These are phyloP conservation scores for Limnephilus rhombicus DNA, from an alignment of 2,888 invertebrate genomes.

Conservation along the genomic window DNA sequence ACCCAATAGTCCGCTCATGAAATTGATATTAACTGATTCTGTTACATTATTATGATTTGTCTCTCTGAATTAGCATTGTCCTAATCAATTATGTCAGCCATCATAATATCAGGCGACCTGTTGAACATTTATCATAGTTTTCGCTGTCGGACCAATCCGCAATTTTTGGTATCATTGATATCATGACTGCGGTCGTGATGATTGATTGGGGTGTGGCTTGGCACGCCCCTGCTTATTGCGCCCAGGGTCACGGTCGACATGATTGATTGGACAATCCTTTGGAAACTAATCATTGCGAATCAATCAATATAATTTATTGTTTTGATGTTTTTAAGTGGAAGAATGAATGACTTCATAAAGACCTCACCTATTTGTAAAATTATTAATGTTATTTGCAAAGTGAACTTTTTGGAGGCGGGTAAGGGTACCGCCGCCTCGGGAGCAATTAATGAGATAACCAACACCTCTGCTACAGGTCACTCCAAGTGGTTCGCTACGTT, in stretches of 20 bases:
- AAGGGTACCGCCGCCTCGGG: no score
- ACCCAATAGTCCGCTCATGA: background rate
- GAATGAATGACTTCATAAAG: background rate
- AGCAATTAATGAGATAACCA: no score
- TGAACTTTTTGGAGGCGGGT: no score
- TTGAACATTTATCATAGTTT: background rate
- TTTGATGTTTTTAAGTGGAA: background rate
- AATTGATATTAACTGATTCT: slow-evolving; percentile 10
- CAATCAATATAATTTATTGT: background rate
- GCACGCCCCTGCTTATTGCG: slow-evolving; percentile 13
- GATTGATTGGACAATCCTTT: background rate
- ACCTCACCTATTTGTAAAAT: background rate
- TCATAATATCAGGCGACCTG: background rate
- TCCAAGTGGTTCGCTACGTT: no score
- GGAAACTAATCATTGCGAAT: background rate
- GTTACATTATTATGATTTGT: background rate
- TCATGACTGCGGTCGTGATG: background rate
- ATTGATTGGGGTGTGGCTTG: slow-evolving; percentile 13
- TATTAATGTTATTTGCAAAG: no score
- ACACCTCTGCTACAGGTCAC: no score
- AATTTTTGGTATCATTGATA: background rate
- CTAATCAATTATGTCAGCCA: background rate
- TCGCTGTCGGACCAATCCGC: background rate
- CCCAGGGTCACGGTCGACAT: background rate
- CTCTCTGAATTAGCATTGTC: slow-evolving; percentile 13